Evolutionary conservation across 2,797 vertebrate species (phyloP), one percentile per base, ranked within the genome.

Genomic region (Pipistrellus pipistrellus): DNA sequence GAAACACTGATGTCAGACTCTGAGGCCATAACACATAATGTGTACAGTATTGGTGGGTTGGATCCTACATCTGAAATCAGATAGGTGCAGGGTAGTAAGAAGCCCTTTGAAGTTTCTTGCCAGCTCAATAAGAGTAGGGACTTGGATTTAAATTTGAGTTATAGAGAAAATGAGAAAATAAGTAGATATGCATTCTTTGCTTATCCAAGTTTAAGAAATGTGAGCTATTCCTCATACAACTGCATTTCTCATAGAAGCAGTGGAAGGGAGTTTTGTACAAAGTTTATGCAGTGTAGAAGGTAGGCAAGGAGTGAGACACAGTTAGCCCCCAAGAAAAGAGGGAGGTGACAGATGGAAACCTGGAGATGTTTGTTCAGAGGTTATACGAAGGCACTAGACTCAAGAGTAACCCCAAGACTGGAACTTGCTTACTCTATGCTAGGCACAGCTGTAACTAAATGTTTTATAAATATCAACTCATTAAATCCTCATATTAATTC

Each of bases 381-480:
- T 82, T 8, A 64, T 25, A 13, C 17, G 20, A 35, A 9, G 38
- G 4, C 23, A 21, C 25, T 76, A 1, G 21, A 44, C 8, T 71
- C 18, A 85, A 88, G 4, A 76, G 38, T 41, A 69, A 41, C 44
- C 15, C 27, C 59, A 64, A 85, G 71, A 57, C 8, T 46, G 13
- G 68, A 32, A 3, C 12, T 44, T 53, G n/a, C 15, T 53, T 81
- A 48, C 11, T 69, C n/a, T 57, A 32, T 25, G 18, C 8, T 69
- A 23, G 27, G 11, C 13, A 71, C 17, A 81, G 62, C 73, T 88
- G 10, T 51, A 83, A 95, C 25, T 64, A 83, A 94, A 90, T 73
- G 32, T 25, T 77, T 93, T 77, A 30, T 66, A 90, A 85, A n/a
- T 90, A 77, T 62, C 41, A 93, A 32, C 23, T 85, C 30, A 95